Base-by-base conservation (phyloP, 2,113 vertebrate species). In the Nesospiza acunhae region DNA sequence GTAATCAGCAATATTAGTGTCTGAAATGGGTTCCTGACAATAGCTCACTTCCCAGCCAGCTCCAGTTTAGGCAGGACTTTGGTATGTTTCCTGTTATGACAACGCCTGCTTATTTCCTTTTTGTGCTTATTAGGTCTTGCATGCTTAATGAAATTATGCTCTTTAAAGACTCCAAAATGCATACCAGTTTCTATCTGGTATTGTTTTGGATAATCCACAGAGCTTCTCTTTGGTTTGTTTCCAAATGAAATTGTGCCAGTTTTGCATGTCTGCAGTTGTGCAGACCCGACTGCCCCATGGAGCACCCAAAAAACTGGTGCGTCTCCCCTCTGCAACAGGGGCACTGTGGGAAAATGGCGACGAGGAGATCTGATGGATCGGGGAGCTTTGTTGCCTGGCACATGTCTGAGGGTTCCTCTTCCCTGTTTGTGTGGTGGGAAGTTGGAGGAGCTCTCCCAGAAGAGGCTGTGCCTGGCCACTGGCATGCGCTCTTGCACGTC, bases 11-110 rank as follows among this genome's bases (percentile, higher is more conserved):
- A 14, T 84, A 68, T 86, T 67, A 69, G 74, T 72, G 49, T 90
- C 87, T 77, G 42, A 89, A 94, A 28, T 1, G 7, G 16, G 39
- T 52, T 80, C 33, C 49, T 95, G 83, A 97, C 95, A 97, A 95
- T 95, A 95, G 86, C 60, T 73, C 30, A 60, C 64, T 97, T 97
- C 84, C 94, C 80, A 96, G 96, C 91, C 96, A 97, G 84, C 74
- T 85, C 72, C 66, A 77, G 18, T 83, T 93, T 79, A 89, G 67
- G 62, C 87, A 89, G 78, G 59, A 69, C 60, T 92, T 77, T 35
- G 81, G 17, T 93, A 27, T 59, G 49, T 89, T 97, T 97, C 95
- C 96, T 95, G 94, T 97, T 94, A 66, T 18, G 23, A 77, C 78
- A 91, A 22, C 9, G 59, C 73, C 76, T 94, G 84, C n/a, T 76